These are phyloP conservation scores for Bombus fervidus DNA, from an alignment of 1,140 invertebrate genomes.

Conservation along the genomic window DNA sequence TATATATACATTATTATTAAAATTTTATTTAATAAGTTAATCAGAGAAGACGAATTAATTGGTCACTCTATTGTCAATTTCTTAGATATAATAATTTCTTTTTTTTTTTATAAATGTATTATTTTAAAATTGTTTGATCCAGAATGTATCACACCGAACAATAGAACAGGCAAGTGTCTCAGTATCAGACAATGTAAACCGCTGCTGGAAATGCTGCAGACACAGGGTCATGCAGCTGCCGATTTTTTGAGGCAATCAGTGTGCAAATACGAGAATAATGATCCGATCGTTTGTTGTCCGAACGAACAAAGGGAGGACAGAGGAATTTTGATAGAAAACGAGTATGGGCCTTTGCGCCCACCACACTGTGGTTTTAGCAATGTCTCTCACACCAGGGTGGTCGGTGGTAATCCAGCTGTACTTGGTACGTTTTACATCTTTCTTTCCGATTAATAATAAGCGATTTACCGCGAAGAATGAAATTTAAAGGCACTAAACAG, in stretches of 20 bases:
- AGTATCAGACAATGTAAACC: slow-evolving; percentile 79
- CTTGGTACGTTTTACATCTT: slow-evolving; percentile 59
- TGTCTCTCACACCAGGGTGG: slow-evolving; percentile 55
- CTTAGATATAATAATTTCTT: background rate
- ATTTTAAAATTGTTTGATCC: background rate
- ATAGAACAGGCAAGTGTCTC: slow-evolving; percentile 77
- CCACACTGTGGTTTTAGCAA: slow-evolving; percentile 74
- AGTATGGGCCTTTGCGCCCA: slow-evolving; percentile 52
- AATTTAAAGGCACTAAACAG: no score
- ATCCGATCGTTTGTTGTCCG: slow-evolving; percentile 83
- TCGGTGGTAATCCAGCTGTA: slow-evolving; percentile 69
- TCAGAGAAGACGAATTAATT: background rate
- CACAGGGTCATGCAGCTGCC: slow-evolving; percentile 62
- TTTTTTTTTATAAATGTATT: no score
- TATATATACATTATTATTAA: no score
- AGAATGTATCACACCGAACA: slow-evolving; percentile 31
- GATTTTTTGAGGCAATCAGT: slow-evolving; percentile 81
- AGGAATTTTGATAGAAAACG: slow-evolving; percentile 1
- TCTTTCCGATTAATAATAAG: background rate
- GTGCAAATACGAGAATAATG: slow-evolving; percentile 82
- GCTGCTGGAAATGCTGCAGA: slow-evolving; percentile 75
- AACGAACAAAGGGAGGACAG: background rate
- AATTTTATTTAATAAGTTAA: background rate
- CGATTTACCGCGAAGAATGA: background rate
- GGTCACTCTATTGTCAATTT: background rate